Base-by-base conservation (phyloP, 1,140 invertebrate species). In the Aphelenchoides avenae region DNA sequence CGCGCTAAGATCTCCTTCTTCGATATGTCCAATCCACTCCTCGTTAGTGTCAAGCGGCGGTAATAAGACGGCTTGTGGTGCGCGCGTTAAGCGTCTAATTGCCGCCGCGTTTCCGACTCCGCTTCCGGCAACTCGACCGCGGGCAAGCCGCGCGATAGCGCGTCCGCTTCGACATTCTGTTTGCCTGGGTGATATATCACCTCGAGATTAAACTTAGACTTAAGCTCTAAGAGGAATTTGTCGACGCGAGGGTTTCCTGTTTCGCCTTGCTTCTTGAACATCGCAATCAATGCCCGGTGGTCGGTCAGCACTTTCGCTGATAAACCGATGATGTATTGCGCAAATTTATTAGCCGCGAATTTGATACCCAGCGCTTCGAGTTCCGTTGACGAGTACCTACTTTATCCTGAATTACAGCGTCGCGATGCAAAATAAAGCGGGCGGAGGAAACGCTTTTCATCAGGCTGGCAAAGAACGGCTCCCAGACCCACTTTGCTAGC, bases 401-500 rank as follows among this genome's bases (percentile, higher is more conserved):
- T 15, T 24, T 61, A 57, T 11, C 31, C 43, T 37, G n/a, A 11
- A 13, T 42, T 26, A 3, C 26, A 59, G 5, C n/a, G 11, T 13
- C 30, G 22, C 2, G 47, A 31, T 2, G 26, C n/a, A 20, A 36
- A 61, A 18, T 24, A 37, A 13, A 61, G 9, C 13, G 60, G 57
- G 0, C 29, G 22, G n/a, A 61, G 30, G 48, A 61, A 31, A 15
- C 39, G 27, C 13, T 64, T 41, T 18, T 59, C 49, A 40, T 65
- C 55, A 24, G 51, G 26, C 46, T 71, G 69, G 2, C 15, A 54
- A 9, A 71, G 41, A 26, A 71, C 54, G 13, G 57, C 61, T 11
- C 60, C 59, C 5, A 69, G 40, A 13, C 42, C 34, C 5, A 42
- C 11, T 20, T 49, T 46, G 11, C 46, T 44, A 9, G 68, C 68